These are phyloP conservation scores for Gambusia yucatana DNA, from an alignment of 2,797 vertebrate species.

Conservation along the genomic window DNA sequence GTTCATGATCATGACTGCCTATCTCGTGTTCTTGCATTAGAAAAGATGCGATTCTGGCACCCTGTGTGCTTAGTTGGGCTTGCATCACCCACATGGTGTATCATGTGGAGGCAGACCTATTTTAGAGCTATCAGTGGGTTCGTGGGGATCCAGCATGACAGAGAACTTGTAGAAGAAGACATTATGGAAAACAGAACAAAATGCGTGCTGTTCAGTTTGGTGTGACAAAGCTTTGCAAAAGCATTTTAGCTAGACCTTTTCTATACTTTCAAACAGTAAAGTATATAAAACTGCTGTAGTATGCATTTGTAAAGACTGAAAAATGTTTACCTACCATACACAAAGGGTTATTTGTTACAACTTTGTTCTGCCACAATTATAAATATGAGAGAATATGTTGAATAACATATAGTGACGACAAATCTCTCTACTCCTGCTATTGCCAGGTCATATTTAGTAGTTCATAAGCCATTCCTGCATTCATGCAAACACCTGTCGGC, in stretches of 20 bases:
- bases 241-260: neutral
- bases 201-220: neutral
- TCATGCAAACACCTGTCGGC: conserved; percentile 1
- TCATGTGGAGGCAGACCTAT: neutral
- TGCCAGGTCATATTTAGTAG: neutral
- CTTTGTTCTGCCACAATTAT: neutral
- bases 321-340: neutral
- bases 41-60: neutral
- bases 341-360: neutral
- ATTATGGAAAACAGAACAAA: neutral
- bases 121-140: neutral
- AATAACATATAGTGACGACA: neutral
- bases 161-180: neutral
- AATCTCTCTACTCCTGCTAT: neutral
- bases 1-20: neutral
- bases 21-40: neutral
- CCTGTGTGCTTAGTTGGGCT: neutral
- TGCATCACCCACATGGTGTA: neutral
- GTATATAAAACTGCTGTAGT: neutral
- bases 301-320: neutral
- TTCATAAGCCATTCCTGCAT: neutral
- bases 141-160: neutral
- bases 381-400: neutral
- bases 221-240: neutral
- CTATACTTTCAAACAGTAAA: neutral